A percentile compares a stretch with the other conserved stretches of the same genome.
These are phyloP conservation scores for Piscicola geometra DNA, from an alignment of 2,888 invertebrate genomes.

Conservation along the genomic window DNA sequence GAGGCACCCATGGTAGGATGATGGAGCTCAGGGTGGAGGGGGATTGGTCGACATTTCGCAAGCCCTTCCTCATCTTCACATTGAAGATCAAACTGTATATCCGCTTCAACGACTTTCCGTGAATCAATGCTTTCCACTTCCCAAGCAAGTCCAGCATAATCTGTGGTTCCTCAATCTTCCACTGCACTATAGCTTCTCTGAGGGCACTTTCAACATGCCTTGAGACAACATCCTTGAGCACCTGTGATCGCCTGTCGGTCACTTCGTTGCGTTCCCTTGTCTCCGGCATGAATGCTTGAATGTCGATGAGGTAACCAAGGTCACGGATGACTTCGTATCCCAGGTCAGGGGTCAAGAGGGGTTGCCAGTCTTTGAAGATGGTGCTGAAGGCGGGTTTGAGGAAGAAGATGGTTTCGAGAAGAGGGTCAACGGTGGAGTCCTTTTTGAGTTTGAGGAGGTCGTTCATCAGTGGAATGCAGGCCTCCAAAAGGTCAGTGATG, in stretches of 20 bases:
- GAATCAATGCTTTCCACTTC: background rate
- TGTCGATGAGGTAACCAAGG: background rate
- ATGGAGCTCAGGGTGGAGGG: background rate
- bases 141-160: background rate
- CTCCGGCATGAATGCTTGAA: background rate
- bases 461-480: background rate
- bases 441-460: background rate
- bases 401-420: background rate
- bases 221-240: background rate
- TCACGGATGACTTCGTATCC: background rate
- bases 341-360: background rate
- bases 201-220: background rate
- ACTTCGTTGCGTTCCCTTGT: background rate
- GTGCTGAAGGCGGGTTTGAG: background rate
- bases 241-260: background rate
- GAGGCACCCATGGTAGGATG: background rate
- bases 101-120: background rate
- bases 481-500: background rate
- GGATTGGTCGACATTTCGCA: background rate
- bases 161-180: background rate
- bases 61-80: background rate
- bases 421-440: background rate
- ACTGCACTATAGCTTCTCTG: background rate
- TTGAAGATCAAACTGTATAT: background rate
- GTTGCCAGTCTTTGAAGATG: constrained; percentile 3